Evolutionary conservation across 2,113 vertebrate species (phyloP).

Genomic region (Capreolus pygargus): DNA sequence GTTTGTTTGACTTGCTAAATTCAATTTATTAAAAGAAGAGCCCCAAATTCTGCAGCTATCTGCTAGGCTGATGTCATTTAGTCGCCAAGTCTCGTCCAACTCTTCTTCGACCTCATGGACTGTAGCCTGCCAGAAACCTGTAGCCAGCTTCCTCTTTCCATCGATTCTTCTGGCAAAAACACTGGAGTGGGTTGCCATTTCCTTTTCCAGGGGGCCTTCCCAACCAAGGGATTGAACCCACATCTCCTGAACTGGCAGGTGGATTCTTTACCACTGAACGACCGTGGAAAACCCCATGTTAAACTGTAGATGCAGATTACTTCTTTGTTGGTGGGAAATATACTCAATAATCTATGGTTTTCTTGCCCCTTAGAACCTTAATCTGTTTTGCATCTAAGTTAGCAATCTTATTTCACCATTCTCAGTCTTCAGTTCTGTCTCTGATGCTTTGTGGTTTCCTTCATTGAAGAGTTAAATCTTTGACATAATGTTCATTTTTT

Average conservation of each 20-base stretch:
- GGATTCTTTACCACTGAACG: background rate
- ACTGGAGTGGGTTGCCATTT: background rate
- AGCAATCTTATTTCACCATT: background rate
- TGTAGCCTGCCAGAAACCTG: background rate
- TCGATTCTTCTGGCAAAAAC: background rate
- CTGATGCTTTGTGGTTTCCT: background rate
- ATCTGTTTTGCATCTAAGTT: background rate
- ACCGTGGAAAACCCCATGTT: background rate
- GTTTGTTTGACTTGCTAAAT: background rate
- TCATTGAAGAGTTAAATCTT: background rate
- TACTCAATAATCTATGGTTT: background rate
- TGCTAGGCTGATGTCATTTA: background rate
- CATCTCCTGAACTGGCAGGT: background rate
- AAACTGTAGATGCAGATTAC: background rate
- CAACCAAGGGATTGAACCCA: fast-evolving
- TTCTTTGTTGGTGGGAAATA: background rate
- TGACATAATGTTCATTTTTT: background rate
- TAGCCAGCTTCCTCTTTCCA: background rate
- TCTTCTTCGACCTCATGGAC: background rate
- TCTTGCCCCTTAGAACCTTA: background rate
- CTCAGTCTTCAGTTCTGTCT: background rate
- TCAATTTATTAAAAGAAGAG: fast-evolving
- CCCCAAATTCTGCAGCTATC: background rate
- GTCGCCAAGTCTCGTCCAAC: background rate
- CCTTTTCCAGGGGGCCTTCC: background rate